These are phyloP conservation scores for Lydus trimaculatus DNA, from an alignment of 2,888 invertebrate species.

Conservation along the genomic window DNA sequence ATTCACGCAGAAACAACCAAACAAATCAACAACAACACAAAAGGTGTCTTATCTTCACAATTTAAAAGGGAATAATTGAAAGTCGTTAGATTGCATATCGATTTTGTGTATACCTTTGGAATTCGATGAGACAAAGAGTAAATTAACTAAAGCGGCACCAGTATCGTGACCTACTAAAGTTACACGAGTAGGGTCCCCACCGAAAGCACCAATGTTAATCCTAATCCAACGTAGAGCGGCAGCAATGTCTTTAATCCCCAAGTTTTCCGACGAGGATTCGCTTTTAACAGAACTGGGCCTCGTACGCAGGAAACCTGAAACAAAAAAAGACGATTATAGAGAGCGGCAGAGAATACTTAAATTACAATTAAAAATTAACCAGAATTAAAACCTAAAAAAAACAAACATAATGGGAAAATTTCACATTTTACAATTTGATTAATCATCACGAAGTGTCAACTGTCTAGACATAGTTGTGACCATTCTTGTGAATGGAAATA, in stretches of 20 bases:
- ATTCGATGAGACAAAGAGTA: conserved; percentile 82
- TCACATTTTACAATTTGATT: too few species aligned
- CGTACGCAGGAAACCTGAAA: conserved; percentile 67
- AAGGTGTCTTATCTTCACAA: too few species aligned
- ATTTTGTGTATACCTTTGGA: conserved; percentile 68
- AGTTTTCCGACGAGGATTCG: conserved; percentile 67
- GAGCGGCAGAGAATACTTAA: too few species aligned
- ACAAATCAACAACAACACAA: too few species aligned
- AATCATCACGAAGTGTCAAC: too few species aligned
- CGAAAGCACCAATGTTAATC: conserved; percentile 84
- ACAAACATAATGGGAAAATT: too few species aligned
- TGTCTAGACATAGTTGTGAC: not conserved
- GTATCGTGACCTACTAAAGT: conserved; percentile 87
- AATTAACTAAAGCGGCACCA: conserved; percentile 85
- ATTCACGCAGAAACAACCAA: too few species aligned
- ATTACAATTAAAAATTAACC: too few species aligned
- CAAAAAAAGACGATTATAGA: conserved; percentile 18
- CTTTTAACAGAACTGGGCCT: conserved; percentile 52
- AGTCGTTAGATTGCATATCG: not conserved
- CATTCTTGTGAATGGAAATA: not conserved
- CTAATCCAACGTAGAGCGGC: conserved; percentile 86
- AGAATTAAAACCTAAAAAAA: too few species aligned
- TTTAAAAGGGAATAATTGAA: not conserved
- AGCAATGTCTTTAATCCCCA: conserved; percentile 82
- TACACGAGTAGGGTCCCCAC: conserved; percentile 84